Base-by-base conservation (phyloP, 2,888 invertebrate genomes). In the Sarcophaga rosellei region DNA sequence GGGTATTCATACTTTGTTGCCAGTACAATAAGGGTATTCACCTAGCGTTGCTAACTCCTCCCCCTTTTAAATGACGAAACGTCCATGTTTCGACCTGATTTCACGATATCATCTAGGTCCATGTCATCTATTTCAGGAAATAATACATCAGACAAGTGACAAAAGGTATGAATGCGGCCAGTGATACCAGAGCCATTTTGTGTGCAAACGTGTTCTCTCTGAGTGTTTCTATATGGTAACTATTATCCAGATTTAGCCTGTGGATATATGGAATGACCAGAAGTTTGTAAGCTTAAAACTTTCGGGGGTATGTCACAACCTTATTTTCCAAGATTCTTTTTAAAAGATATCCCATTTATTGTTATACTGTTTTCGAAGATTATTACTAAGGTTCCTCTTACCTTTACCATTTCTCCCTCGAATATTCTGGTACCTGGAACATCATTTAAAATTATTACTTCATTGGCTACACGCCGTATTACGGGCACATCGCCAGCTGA, bases 61-160 rank as follows among this genome's bases (percentile, higher is more conserved):
- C 47, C 47, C 47, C 47, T 4, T 15, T 47, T 47, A 1, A 47
- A 47, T 47, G 47, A 12, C 47, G 47, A 4, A 47, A 61, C 23
- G 68, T 69, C 68, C 53, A 53, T 69, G 47, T 53, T 53, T 69
- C 68, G 53, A 69, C 47, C 2, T 15, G 15, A 69, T 69, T 53
- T 69, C 15, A 53, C 12, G 5, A 69, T 47, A 6, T 53, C 47
- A 3, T 47, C 47, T 11, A 53, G 11, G 47, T 47, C 15, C 5
- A 53, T 23, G 4, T 2, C 68, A 47, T 47, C n/a, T 69, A 4
- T 21, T 23, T 21, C 53, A n/a, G 68, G 4, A 69, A 53, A 53
- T 15, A 11, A 69, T 69, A 69, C 47, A 6, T 21, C 47, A 69
- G 47, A 20, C 68, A 69, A 15, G 4, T 23, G 12, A 47, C 68